Base-by-base conservation (phyloP, 2,113 vertebrate species). In the Trematocara nigrifrons region DNA sequence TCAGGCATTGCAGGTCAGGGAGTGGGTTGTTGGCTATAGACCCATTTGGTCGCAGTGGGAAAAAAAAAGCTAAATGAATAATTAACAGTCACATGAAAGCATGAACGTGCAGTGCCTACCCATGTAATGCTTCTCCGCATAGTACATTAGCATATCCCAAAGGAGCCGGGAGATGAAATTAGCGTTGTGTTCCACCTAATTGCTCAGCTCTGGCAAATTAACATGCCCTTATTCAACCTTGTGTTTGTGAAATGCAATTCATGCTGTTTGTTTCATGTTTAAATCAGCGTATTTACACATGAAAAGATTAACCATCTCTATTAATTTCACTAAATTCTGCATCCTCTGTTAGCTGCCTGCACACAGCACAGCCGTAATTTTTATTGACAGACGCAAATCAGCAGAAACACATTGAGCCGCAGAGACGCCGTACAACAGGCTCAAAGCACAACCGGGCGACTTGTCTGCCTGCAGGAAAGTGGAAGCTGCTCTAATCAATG, bases 181-280 rank as follows among this genome's bases (percentile, higher is more conserved):
- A 93, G 87, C 81, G 51, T 87, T 89, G 86, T 94, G 94, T 95
- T 95, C 91, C 93, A 94, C 80, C 92, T 96, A 96, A 96, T 96
- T 96, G 96, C 94, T 91, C 90, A 49, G 91, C 84, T 90, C 93
- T 88, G 91, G 92, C 91, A 95, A 95, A 95, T 95, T 87, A 96
- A 89, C 84, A 13, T 83, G 93, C 90, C 93, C 94, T 94, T 92
- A 88, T 89, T 91, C 93, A 94, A 94, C 95, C 93, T 89, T 77
- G 82, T 88, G 85, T 92, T 94, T 90, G 86, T 79, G 86, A 86
- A 89, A 89, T 84, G 86, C 82, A 86, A 83, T 91, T 87, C 90
- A 85, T 84, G 84, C 89, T 90, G 92, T 95, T 95, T 96, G 93
- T 90, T 92, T 93, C 93, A 90, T 91, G 91, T 95, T 91, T 93